Evolutionary conservation across 2,888 invertebrate species (phyloP), one percentile per base, ranked within the genome.

Genomic region (Phaedon cochleariae): DNA sequence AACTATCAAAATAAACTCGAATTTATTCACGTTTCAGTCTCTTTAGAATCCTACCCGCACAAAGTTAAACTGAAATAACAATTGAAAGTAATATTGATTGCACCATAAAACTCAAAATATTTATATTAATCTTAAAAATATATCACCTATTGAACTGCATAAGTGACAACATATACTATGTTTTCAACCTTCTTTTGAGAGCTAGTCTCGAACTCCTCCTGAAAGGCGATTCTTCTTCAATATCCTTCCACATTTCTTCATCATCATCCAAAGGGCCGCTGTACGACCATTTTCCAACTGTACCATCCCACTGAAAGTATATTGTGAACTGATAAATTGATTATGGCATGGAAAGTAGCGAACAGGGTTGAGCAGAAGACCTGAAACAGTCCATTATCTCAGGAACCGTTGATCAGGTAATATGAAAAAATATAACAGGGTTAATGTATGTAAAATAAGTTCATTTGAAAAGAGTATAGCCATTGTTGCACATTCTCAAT

Each of bases 231-330:
- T 26, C 26, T 7, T 5, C 3, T 5, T 5, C 3, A 26, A 7
- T 5, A 26, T 26, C 26, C 26, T 7, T 3, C 26, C 3, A 26
- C 26, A 7, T 1, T 17, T 74, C 74, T 9, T 71, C 65, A 29
- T 66, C 70, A 5, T 72, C 72, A 29, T 69, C 64, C 18, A 67
- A 51, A 2, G 73, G 41, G 21, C 76, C 72, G 26, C 60, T 68
- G 60, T 80, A 80, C 18, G 69, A 76, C 81, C 82, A 82, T 52
- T 74, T 74, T 10, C 80, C 80, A 15, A 82, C 77, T 18, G 75
- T 70, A 37, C 80, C 79, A 69, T 82, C 82, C 81, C 81, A 82
- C 82, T 82, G 59, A 46, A 77, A 76, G 62, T n/a, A 53, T 12
- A 52, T 46, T 41, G 20, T 6, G 46, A 12, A 10, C 15, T 20